These are phyloP conservation scores for Erynnis tages DNA, from an alignment of 2,888 invertebrate species.

Conservation along the genomic window DNA sequence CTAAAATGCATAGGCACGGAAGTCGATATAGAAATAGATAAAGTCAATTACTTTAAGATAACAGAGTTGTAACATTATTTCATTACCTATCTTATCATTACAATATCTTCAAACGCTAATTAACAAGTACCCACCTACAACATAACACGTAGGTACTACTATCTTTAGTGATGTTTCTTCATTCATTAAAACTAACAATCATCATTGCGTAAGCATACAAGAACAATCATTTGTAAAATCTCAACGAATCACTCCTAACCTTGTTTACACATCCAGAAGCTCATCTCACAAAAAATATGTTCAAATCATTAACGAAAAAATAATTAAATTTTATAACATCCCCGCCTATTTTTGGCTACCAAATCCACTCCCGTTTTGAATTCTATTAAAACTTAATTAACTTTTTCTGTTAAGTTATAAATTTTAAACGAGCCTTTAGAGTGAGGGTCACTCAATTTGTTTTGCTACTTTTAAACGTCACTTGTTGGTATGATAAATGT, in stretches of 20 bases:
- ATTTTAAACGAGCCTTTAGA: slow-evolving; percentile 68
- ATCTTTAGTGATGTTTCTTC: no score
- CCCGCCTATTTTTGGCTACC: slow-evolving; percentile 82
- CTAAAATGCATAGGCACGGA: no score
- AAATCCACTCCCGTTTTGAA: slow-evolving; percentile 75
- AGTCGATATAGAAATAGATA: no score
- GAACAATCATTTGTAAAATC: slow-evolving; percentile 8
- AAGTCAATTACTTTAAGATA: no score
- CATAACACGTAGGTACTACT: no score
- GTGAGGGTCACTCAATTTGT: slow-evolving; percentile 73
- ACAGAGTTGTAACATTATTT: no score
- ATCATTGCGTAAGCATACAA: no score
- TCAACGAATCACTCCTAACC: slow-evolving; percentile 36
- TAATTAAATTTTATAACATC: slow-evolving; percentile 79
- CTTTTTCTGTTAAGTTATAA: slow-evolving; percentile 71
- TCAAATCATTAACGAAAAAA: slow-evolving; percentile 64
- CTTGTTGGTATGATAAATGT: slow-evolving; percentile 77
- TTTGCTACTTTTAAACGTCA: slow-evolving; percentile 80
- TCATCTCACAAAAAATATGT: slow-evolving; percentile 50
- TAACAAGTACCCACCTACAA: no score
- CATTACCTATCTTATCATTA: no score
- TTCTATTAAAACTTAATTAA: slow-evolving; percentile 82
- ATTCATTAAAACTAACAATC: no score
- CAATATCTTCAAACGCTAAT: no score
- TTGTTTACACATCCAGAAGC: slow-evolving; percentile 71